A percentile compares a stretch with the other conserved stretches of the same genome.
These are phyloP conservation scores for Genyomyrus donnyi DNA, from an alignment of 2,113 vertebrate genomes.

Conservation along the genomic window DNA sequence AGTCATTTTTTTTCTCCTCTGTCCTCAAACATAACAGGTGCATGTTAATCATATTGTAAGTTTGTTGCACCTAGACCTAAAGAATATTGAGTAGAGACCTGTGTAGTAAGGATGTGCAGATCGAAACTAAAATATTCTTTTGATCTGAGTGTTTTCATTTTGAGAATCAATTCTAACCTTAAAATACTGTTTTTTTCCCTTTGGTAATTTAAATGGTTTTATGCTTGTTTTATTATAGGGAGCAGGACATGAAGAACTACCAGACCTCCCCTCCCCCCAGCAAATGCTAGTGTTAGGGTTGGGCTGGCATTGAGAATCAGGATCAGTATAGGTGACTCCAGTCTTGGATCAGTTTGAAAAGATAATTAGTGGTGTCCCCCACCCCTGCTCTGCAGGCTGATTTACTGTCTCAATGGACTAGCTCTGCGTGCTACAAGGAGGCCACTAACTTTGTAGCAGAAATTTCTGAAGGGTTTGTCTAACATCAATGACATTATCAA, in stretches of 20 bases:
- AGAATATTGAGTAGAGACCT: not conserved
- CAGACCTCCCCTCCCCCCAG: not conserved
- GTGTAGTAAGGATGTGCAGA: not conserved
- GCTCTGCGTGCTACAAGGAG: not conserved
- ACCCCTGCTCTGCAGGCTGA: not conserved
- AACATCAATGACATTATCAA: not conserved
- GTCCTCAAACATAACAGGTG: not conserved
- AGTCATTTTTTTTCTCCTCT: not conserved
- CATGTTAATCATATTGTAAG: not conserved
- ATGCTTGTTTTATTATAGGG: not conserved
- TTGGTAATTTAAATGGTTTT: not conserved
- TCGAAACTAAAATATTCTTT: not conserved
- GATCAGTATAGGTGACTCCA: not conserved
- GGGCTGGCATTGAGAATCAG: not conserved
- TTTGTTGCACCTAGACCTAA: not conserved
- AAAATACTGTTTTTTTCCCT: not conserved
- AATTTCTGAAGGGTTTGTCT: not conserved
- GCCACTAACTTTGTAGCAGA: not conserved
- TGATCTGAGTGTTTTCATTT: not conserved
- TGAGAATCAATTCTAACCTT: not conserved
- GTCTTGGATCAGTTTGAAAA: not conserved
- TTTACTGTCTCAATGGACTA: not conserved
- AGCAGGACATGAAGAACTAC: not conserved
- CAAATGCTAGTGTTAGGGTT: not conserved
- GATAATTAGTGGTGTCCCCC: not conserved